Percentiles rank a stretch among this genome's conserved stretches.
Evolutionary conservation across 2,888 invertebrate genomes (phyloP).

Genomic region (Euclidia mi): DNA sequence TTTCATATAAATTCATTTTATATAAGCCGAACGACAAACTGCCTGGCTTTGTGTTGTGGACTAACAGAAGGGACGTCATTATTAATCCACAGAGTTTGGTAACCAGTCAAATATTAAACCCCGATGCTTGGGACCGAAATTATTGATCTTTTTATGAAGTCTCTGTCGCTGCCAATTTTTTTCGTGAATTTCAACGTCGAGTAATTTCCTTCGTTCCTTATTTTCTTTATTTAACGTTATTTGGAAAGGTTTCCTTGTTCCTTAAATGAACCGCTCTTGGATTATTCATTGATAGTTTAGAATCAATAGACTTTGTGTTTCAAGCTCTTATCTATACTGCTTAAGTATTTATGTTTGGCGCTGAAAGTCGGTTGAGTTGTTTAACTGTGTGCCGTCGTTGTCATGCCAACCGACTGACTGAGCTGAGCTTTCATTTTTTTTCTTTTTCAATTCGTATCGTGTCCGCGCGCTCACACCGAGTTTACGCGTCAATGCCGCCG

Average conservation of each 20-base stretch:
- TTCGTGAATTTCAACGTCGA: neutral
- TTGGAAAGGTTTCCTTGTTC: neutral
- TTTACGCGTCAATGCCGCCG: neutral
- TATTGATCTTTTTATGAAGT: slow-evolving; percentile 25
- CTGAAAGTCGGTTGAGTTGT: too few relatives aligned
- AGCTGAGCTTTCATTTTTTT: slow-evolving; percentile 35
- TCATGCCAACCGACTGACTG: slow-evolving; percentile 14
- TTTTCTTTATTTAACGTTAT: neutral
- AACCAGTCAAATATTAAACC: slow-evolving; percentile 28
- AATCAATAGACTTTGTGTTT: slow-evolving; percentile 10
- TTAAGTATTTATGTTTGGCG: too few relatives aligned
- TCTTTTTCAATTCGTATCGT: slow-evolving; percentile 29
- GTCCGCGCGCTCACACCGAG: too few relatives aligned
- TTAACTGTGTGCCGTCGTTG: slow-evolving; percentile 10
- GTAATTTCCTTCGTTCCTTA: slow-evolving; percentile 4
- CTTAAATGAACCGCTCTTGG: neutral
- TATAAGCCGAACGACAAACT: slow-evolving; percentile 33
- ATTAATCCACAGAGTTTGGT: slow-evolving; percentile 27
- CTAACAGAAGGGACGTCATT: slow-evolving; percentile 28
- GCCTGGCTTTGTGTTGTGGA: slow-evolving; percentile 16
- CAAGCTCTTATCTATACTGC: slow-evolving; percentile 6
- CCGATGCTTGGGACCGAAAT: slow-evolving; percentile 21
- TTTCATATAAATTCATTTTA: slow-evolving; percentile 27
- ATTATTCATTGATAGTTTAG: too few relatives aligned
- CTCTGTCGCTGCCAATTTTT: neutral